phyloP scores from a whole-genome alignment of 2,113 vertebrate genomes.

The Passer domesticus region DNA sequence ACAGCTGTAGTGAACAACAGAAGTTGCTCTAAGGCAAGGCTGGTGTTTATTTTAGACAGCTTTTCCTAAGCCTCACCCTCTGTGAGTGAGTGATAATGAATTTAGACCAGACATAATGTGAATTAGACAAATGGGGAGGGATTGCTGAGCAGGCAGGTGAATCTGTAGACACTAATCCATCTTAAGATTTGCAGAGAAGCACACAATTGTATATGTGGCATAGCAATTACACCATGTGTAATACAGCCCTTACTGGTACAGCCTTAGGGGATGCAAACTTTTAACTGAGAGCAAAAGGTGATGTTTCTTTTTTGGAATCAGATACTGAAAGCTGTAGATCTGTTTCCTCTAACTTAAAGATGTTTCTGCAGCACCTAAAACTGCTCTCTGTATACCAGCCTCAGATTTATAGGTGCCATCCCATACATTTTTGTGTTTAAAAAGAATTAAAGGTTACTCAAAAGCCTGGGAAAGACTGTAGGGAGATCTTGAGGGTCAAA shows the following conservation, averaged over 20 bases:
- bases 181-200: background rate
- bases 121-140: background rate
- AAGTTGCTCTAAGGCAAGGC: background rate
- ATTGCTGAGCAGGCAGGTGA: background rate
- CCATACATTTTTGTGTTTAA: background rate
- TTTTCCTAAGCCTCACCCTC: background rate
- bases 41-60: background rate
- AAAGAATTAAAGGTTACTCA: background rate
- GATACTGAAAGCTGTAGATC: background rate
- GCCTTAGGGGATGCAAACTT: background rate
- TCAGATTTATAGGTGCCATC: background rate
- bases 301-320: background rate
- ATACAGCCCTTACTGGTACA: background rate
- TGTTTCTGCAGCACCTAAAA: background rate
- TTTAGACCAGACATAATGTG: background rate
- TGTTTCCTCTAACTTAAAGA: background rate
- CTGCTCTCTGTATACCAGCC: accelerated
- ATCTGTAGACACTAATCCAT: background rate
- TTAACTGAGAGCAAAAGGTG: background rate
- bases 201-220: background rate
- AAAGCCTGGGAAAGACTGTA: background rate
- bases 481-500: background rate
- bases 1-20: background rate
- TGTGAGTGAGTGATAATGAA: background rate
- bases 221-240: background rate